Conservation (phyloP, 2,888 invertebrate species). For the Chelonus formosanus region DNA sequence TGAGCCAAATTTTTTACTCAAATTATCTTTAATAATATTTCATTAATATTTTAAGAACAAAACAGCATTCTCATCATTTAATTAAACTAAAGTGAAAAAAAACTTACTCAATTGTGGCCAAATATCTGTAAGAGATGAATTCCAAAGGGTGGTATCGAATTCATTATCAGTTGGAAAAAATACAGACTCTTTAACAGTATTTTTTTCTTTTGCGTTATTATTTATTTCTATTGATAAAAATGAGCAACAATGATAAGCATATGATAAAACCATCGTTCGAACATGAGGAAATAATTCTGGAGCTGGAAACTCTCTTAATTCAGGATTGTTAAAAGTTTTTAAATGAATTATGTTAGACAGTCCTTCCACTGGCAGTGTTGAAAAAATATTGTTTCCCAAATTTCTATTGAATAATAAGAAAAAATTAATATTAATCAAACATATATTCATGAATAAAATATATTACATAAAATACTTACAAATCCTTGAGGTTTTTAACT, state of each 20-base stretch:
- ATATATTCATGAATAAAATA: neutral
- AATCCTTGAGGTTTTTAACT: slow-evolving; percentile 81
- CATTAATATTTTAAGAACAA: neutral
- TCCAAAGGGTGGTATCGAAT: slow-evolving; percentile 81
- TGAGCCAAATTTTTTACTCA: slow-evolving; percentile 72
- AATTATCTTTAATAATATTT: slow-evolving; percentile 70
- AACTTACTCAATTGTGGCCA: slow-evolving; percentile 85
- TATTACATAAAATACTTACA: slow-evolving; percentile 72
- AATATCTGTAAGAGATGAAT: slow-evolving; percentile 79
- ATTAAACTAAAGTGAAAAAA: no score
- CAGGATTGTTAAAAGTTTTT: slow-evolving; percentile 92
- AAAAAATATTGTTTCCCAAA: slow-evolving; percentile 88
- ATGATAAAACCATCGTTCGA: slow-evolving; percentile 85
- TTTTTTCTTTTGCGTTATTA: slow-evolving; percentile 50
- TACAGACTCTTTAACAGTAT: slow-evolving; percentile 71
- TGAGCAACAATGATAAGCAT: slow-evolving; percentile 96
- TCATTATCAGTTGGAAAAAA: slow-evolving; percentile 76
- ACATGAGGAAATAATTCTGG: slow-evolving; percentile 88
- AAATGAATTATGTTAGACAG: slow-evolving; percentile 82
- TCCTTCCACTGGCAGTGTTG: slow-evolving; percentile 82
- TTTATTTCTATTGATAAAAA: slow-evolving; percentile 73
- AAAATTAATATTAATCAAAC: neutral
- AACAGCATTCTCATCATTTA: no score
- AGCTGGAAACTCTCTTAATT: slow-evolving; percentile 85
- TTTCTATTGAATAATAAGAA: slow-evolving; percentile 71